phyloP scores from a whole-genome alignment of 1,140 invertebrate genomes.

The Cyclargus thomasi region DNA sequence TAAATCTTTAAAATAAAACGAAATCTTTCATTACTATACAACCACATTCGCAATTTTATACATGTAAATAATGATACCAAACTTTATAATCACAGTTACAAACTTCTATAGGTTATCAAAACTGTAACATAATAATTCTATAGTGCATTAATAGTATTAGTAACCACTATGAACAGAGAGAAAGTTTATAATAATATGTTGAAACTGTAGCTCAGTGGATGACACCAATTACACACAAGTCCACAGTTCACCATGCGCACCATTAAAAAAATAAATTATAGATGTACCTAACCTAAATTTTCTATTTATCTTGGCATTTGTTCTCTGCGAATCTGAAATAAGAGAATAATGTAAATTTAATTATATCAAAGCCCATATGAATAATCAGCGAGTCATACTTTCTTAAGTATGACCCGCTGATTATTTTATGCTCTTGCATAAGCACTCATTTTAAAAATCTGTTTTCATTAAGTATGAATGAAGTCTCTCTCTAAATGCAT shows the following conservation, averaged over 20 bases:
- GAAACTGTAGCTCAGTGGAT: constrained; percentile 47
- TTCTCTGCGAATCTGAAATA: constrained; percentile 66
- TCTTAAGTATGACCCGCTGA: no score
- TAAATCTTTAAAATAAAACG: constrained; percentile 30
- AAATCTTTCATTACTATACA: constrained; percentile 35
- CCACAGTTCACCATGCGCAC: constrained; percentile 70
- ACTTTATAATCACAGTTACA: constrained; percentile 37
- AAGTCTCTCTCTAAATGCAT: no score
- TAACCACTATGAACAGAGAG: constrained; percentile 63
- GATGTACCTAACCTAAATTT: constrained; percentile 62
- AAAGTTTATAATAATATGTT: constrained; percentile 58
- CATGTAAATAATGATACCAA: constrained; percentile 32
- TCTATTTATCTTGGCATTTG: constrained; percentile 70
- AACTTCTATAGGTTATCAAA: constrained; percentile 36
- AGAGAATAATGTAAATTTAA: constrained; percentile 11
- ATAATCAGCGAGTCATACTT: no score
- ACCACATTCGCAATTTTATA: constrained; percentile 27
- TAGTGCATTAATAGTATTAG: constrained; percentile 53
- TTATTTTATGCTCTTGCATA: no score
- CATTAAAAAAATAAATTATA: constrained; percentile 75
- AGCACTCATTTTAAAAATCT: no score
- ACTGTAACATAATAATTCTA: constrained; percentile 45
- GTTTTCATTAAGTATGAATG: no score
- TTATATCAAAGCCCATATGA: no score
- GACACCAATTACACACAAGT: constrained; percentile 62